Evolutionary conservation across 2,797 vertebrate species (phyloP).

Genomic region (Sternotherus odoratus): DNA sequence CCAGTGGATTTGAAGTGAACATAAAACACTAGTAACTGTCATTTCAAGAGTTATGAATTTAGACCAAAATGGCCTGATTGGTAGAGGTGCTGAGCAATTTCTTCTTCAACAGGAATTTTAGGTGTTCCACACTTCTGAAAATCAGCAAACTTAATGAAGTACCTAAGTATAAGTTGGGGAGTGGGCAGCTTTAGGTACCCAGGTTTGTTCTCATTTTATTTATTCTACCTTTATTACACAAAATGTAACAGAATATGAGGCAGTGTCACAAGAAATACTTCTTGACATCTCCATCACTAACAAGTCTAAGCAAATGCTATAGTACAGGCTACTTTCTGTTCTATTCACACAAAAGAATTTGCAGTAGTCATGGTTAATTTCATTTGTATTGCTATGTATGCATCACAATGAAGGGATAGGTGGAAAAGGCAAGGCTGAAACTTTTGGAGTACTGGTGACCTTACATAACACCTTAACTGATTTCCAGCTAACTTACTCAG

Average conservation of each 20-base stretch:
- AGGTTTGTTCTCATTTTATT: not conserved
- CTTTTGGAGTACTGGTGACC: not conserved
- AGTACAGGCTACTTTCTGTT: not conserved
- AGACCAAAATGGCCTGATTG: not conserved
- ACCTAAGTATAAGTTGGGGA: not conserved
- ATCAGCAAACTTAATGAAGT: not conserved
- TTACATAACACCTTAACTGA: not conserved
- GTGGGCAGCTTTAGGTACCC: not conserved
- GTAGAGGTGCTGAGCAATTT: not conserved
- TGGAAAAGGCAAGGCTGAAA: not conserved
- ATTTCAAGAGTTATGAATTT: not conserved
- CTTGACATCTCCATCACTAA: not conserved
- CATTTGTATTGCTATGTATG: not conserved
- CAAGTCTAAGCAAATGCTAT: not conserved
- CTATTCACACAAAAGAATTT: not conserved
- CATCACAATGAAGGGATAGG: not conserved
- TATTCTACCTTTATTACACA: not conserved
- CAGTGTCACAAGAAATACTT: not conserved
- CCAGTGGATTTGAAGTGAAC: not conserved
- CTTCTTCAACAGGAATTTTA: not conserved
- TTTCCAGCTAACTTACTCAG: not conserved
- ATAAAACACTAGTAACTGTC: not conserved
- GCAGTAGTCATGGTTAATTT: not conserved
- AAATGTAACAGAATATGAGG: fast-evolving
- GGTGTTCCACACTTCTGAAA: not conserved